phyloP scores from a whole-genome alignment of 2,888 invertebrate genomes.

The Apodemia mormo region DNA sequence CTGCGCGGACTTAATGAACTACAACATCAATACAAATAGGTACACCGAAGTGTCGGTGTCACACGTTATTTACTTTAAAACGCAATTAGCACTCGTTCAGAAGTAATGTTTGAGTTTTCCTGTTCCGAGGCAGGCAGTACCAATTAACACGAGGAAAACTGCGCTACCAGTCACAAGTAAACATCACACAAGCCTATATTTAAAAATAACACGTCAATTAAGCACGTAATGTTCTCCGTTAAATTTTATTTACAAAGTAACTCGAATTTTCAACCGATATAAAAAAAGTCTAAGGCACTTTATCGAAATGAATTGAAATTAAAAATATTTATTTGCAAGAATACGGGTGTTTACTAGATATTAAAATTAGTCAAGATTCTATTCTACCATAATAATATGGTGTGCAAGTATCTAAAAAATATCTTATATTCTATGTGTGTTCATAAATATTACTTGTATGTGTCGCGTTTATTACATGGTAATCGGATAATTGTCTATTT shows the following conservation, averaged over 20 bases:
- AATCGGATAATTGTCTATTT: no score
- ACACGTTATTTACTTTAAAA: constrained; percentile 15
- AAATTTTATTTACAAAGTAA: constrained; percentile 2
- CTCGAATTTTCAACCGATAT: neutral
- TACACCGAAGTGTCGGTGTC: neutral
- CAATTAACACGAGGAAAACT: constrained; percentile 37
- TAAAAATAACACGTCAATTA: constrained; percentile 10
- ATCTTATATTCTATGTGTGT: no score
- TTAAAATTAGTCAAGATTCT: no score
- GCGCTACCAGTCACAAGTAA: constrained; percentile 4
- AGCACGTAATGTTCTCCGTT: neutral
- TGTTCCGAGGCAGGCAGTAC: constrained; percentile 26
- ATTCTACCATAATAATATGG: no score
- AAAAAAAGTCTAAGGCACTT: neutral
- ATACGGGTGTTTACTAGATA: no score
- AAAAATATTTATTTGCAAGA: no score
- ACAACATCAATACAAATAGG: neutral
- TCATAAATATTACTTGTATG: no score
- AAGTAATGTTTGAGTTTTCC: constrained; percentile 30
- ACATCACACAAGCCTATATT: neutral
- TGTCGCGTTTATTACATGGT: no score
- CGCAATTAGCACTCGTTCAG: constrained; percentile 24
- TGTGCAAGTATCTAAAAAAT: no score
- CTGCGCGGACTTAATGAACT: neutral
- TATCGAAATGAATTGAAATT: no score